These are phyloP conservation scores for Notodonta dromedarius DNA, from an alignment of 2,888 invertebrate species.

Conservation along the genomic window DNA sequence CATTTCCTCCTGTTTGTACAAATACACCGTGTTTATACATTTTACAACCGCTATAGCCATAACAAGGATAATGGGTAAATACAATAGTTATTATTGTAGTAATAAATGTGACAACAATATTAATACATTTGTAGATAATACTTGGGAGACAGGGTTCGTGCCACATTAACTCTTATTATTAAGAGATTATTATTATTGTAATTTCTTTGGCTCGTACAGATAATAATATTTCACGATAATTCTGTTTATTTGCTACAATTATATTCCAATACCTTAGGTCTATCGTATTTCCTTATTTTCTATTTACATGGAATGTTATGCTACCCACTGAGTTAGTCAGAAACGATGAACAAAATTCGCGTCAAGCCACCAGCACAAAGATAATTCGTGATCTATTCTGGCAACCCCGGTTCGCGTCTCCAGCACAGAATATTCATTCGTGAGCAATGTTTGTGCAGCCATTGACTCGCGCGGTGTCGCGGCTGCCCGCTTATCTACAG, in stretches of 20 bases:
- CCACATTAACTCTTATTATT: no score
- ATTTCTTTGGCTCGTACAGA: no score
- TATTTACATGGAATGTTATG: no score
- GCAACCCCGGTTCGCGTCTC: background rate
- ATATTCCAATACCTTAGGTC: no score
- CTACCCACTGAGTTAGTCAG: no score
- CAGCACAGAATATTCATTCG: background rate
- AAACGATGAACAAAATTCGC: no score
- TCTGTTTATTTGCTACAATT: no score
- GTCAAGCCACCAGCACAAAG: no score
- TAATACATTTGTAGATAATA: background rate
- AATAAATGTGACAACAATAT: background rate
- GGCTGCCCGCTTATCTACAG: slow-evolving; percentile 3
- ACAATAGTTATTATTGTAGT: background rate
- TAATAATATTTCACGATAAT: no score
- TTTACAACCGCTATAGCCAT: background rate
- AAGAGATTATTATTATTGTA: no score
- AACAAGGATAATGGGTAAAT: background rate
- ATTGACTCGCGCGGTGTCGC: background rate
- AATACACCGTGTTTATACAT: background rate
- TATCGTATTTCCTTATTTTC: no score
- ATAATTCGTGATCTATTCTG: background rate
- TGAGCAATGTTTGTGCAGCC: background rate
- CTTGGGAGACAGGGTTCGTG: background rate
- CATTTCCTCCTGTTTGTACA: background rate